A percentile compares a stretch with the other conserved stretches of the same genome.
These are phyloP conservation scores for Danio choprae DNA, from an alignment of 2,797 vertebrate genomes.

Conservation along the genomic window DNA sequence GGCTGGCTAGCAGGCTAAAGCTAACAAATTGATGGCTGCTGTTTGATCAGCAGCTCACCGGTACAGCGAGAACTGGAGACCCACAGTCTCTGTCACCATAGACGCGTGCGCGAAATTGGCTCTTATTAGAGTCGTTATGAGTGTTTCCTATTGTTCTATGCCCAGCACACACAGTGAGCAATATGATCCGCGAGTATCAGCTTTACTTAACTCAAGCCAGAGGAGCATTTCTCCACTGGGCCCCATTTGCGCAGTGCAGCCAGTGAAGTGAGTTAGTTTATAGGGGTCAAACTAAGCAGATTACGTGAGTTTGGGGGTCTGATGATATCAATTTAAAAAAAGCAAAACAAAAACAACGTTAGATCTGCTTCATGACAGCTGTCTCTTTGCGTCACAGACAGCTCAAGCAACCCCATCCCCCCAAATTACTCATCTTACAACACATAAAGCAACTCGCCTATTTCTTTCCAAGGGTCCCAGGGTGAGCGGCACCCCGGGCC, in stretches of 20 bases:
- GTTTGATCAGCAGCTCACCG: conserved; percentile 27
- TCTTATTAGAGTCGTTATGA: neutral
- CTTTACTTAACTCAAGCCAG: conserved; percentile 34
- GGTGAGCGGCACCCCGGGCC: conserved; percentile 30
- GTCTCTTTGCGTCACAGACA: neutral
- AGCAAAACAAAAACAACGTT: neutral
- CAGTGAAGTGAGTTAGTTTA: conserved; percentile 22
- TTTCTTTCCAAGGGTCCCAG: conserved; percentile 48
- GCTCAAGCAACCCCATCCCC: conserved; percentile 1
- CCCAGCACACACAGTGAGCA: conserved; percentile 18
- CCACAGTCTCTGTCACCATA: neutral
- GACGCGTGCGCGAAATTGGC: too few relatives aligned
- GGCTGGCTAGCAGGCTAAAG: conserved; percentile 52
- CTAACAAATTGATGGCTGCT: conserved; percentile 49
- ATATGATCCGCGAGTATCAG: conserved; percentile 51
- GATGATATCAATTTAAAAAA: too few relatives aligned
- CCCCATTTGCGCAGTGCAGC: conserved; percentile 38
- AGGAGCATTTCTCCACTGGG: conserved; percentile 34
- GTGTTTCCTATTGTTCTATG: conserved; percentile 27
- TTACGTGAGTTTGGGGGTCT: neutral
- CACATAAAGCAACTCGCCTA: conserved; percentile 10
- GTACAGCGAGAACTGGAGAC: conserved; percentile 7
- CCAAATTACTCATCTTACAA: conserved; percentile 29
- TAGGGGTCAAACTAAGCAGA: conserved; percentile 7
- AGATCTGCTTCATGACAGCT: conserved; percentile 20